Evolutionary conservation across 2,113 vertebrate species (phyloP), one percentile per base, ranked within the genome.

Genomic region (Petaurus breviceps): DNA sequence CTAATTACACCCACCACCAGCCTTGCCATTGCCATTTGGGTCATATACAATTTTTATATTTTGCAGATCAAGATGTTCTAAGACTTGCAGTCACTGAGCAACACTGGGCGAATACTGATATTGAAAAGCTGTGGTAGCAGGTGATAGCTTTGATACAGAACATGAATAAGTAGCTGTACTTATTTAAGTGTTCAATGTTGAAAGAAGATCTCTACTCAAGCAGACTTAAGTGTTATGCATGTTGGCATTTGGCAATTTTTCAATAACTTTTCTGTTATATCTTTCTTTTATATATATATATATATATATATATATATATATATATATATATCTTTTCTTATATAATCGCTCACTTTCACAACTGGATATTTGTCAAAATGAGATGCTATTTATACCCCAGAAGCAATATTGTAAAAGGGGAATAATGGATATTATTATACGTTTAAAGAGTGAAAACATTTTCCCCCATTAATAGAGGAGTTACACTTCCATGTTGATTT

Each of bases 111-210:
- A 61, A 61, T 61, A 37, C 23, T 61, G 57, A 61, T 61, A 31
- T 61, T 61, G 57, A 61, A 61, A 61, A 61, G 57, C 28, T 61
- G 1, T 61, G 28, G 28, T 61, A 3, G 28, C 28, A 61, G 10
- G 57, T 28, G 31, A 61, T 28, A 61, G 26, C 57, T 61, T 31
- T 61, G 57, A 31, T 61, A 47, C 43, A 51, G 51, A 43, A 92
- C 90, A 93, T 91, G 90, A 68, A 47, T 55, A 37, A 93, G 47
- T 90, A 90, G 89, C 37, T 94, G 61, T 96, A n/a, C 31, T 92
- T 90, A 93, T 31, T 68, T 51, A 51, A 91, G 50, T 94, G 90
- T 53, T 95, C 49, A 47, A 52, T 84, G 16, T 93, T 93, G 49
- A 92, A 95, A 95, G 47, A 77, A 6, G 92, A 84, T 46, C 37